Conservation (phyloP, 2,888 invertebrate genomes). For the Colostygia pectinataria region DNA sequence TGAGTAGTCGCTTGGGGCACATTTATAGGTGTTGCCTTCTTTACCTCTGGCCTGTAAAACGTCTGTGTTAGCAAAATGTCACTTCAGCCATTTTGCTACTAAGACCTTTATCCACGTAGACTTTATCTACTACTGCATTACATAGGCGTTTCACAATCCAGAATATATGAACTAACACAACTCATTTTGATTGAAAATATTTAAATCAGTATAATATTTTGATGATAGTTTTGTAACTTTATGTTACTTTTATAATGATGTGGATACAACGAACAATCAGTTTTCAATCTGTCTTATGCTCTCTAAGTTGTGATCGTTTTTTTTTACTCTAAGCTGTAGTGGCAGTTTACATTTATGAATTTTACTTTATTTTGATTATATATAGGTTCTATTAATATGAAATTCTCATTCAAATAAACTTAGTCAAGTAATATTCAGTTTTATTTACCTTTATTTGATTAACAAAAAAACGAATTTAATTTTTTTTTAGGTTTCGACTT, state of each 20-base stretch:
- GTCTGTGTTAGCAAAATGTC: too few relatives aligned
- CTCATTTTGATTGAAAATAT: not conserved
- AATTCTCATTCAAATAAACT: not conserved
- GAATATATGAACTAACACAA: too few relatives aligned
- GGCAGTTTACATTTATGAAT: constrained; percentile 3
- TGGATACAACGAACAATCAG: constrained; percentile 42
- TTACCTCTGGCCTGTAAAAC: too few relatives aligned
- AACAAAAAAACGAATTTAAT: constrained; percentile 10
- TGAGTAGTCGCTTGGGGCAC: too few relatives aligned
- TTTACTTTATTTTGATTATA: not conserved
- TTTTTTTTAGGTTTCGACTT: not conserved
- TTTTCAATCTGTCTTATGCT: constrained; percentile 36
- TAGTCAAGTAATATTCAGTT: not conserved
- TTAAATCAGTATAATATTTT: not conserved
- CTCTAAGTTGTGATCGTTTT: constrained; percentile 54
- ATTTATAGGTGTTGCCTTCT: too few relatives aligned
- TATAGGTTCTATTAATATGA: constrained; percentile 2
- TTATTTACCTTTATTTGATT: too few relatives aligned
- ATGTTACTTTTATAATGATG: constrained; percentile 9
- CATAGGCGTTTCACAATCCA: too few relatives aligned
- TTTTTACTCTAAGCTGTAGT: constrained; percentile 24
- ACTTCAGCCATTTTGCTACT: too few relatives aligned
- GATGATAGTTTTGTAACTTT: not conserved
- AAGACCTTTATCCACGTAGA: too few relatives aligned
- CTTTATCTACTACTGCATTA: too few relatives aligned